Evolutionary conservation across 2,113 vertebrate genomes (phyloP).

Genomic region (Siniperca knerii): DNA sequence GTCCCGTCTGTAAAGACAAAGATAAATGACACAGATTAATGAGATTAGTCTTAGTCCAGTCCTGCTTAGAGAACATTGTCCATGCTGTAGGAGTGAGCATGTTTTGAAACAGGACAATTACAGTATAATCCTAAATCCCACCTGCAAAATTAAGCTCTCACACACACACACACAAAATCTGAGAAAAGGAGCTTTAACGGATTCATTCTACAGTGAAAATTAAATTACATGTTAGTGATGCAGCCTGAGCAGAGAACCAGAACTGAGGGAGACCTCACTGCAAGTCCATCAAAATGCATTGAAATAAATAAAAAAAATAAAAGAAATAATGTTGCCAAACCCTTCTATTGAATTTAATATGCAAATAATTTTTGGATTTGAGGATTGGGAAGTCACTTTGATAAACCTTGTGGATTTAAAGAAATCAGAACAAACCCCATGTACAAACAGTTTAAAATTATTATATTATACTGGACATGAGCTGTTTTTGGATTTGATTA

Average conservation of each 20-base stretch:
- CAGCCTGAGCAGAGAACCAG: not conserved
- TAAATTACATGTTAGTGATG: not conserved
- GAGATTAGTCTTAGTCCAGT: constrained; percentile 48
- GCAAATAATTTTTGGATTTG: not conserved
- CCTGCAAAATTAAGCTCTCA: constrained; percentile 19
- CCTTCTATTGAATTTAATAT: not conserved
- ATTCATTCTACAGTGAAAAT: not conserved
- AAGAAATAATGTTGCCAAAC: not conserved
- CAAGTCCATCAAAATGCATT: not conserved
- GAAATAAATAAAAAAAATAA: too few species aligned
- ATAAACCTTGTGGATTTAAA: not conserved
- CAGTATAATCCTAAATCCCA: constrained; percentile 47
- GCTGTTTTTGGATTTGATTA: not conserved
- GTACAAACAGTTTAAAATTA: not conserved
- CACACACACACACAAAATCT: too few species aligned
- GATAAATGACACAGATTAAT: constrained; percentile 52
- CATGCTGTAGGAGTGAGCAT: constrained; percentile 10
- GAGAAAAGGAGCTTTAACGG: not conserved
- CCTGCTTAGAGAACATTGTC: constrained; percentile 28
- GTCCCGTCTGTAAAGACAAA: constrained; percentile 87
- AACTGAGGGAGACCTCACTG: not conserved
- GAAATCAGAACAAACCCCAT: not conserved
- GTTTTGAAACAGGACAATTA: constrained; percentile 57
- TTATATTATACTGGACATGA: not conserved
- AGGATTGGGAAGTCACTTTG: not conserved